phyloP scores from a whole-genome alignment of 2,888 invertebrate genomes.

The Crossocerus cetratus region DNA sequence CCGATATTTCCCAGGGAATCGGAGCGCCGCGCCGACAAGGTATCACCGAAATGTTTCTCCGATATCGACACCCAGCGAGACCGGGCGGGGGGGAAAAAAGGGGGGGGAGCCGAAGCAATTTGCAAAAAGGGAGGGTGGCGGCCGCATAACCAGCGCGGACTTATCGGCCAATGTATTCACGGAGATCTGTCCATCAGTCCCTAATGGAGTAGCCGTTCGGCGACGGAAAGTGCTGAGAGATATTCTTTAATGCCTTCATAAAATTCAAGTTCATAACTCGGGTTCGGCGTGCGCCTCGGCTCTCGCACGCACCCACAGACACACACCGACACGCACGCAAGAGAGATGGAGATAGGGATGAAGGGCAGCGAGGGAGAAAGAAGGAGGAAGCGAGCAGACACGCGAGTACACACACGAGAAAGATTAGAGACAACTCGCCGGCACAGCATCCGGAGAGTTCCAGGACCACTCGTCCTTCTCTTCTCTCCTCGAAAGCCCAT shows the following conservation, averaged over 20 bases:
- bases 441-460: no score
- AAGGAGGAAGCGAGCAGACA: slow-evolving; percentile 10
- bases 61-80: slow-evolving; percentile 24
- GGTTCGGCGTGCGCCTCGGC: no score
- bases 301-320: no score
- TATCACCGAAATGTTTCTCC: background rate
- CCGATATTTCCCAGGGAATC: no score
- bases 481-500: background rate
- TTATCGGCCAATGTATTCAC: slow-evolving; percentile 40
- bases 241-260: slow-evolving; percentile 63
- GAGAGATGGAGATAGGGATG: no score
- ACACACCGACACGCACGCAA: no score
- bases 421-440: slow-evolving; percentile 41
- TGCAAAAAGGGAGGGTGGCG: slow-evolving; percentile 19
- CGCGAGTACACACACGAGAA: slow-evolving; percentile 30
- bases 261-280: slow-evolving; percentile 56
- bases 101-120: background rate
- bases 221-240: slow-evolving; percentile 52
- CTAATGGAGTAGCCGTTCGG: slow-evolving; percentile 50
- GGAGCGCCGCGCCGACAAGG: background rate
- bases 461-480: background rate
- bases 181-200: slow-evolving; percentile 47
- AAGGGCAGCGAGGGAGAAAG: slow-evolving; percentile 31
- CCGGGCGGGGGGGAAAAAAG: slow-evolving; percentile 12
- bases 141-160: background rate